phyloP scores from a whole-genome alignment of 2,113 vertebrate species.

The Pelmatolapia mariae region DNA sequence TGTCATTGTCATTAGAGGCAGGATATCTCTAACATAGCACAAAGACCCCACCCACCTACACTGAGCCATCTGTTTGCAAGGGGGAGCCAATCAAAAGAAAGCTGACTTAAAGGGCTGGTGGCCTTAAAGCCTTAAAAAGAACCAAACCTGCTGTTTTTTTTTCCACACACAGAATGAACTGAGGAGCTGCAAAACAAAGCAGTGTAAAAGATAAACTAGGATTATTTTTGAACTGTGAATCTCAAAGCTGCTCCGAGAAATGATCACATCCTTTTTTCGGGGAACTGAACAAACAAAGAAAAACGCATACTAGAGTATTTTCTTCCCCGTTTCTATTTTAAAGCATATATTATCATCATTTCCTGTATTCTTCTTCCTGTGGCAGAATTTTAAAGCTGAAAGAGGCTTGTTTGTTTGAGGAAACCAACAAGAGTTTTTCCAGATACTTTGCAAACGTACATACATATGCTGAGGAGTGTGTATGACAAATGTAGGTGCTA shows the following conservation, averaged over 20 bases:
- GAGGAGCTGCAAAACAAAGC: not conserved
- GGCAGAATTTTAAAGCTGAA: not conserved
- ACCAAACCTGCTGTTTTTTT: not conserved
- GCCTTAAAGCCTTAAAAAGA: not conserved
- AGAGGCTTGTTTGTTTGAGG: not conserved
- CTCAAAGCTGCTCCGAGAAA: not conserved
- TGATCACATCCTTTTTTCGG: not conserved
- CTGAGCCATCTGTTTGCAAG: not conserved
- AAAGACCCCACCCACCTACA: not conserved
- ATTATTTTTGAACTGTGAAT: not conserved
- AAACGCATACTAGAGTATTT: not conserved
- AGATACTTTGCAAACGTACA: not conserved
- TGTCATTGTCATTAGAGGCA: not conserved
- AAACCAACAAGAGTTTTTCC: not conserved
- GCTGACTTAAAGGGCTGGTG: not conserved
- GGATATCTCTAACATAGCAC: rapidly evolving
- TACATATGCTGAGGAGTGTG: not conserved
- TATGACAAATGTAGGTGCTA: not conserved
- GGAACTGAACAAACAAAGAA: constrained; percentile 4
- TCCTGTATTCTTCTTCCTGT: not conserved
- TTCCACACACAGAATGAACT: rapidly evolving
- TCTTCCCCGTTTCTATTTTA: not conserved
- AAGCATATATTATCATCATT: not conserved
- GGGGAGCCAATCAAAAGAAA: not conserved
- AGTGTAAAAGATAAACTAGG: not conserved